These are phyloP conservation scores for Cyclopterus lumpus DNA, from an alignment of 2,797 vertebrate species.

Conservation along the genomic window DNA sequence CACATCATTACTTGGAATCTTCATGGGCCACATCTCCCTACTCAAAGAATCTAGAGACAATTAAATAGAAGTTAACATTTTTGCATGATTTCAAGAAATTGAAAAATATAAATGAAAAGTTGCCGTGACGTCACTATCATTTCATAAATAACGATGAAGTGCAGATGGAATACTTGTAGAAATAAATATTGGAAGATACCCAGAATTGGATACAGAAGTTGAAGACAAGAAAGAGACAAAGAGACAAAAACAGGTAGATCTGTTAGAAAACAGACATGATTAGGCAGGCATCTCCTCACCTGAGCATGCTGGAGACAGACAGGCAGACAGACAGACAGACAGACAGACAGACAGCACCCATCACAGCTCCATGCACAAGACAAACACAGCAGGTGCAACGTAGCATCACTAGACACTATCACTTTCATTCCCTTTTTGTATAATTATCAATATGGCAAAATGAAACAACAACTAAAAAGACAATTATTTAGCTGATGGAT, in stretches of 20 bases:
- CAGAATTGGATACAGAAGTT: constrained; percentile 83
- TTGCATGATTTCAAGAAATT: constrained; percentile 68
- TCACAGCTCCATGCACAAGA: constrained; percentile 61
- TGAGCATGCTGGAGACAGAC: constrained; percentile 73
- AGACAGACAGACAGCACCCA: constrained; percentile 47
- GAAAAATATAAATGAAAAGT: neutral
- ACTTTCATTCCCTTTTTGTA: constrained; percentile 32
- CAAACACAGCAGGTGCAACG: constrained; percentile 61
- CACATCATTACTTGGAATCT: constrained; percentile 76
- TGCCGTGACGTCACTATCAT: constrained; percentile 43
- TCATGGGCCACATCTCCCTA: constrained; percentile 71
- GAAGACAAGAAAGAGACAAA: constrained; percentile 81
- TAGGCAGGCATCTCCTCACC: constrained; percentile 73
- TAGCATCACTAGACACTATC: constrained; percentile 44
- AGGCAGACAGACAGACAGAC: constrained; percentile 15
- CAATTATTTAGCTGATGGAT: constrained; percentile 48
- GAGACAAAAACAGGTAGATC: constrained; percentile 80
- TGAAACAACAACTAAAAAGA: constrained; percentile 18
- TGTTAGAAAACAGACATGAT: constrained; percentile 81
- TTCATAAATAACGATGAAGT: constrained; percentile 53
- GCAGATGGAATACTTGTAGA: constrained; percentile 35
- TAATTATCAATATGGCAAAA: constrained; percentile 2
- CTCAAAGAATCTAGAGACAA: constrained; percentile 75
- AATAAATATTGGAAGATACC: constrained; percentile 65
- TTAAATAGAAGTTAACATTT: constrained; percentile 74